Evolutionary conservation across 2,797 vertebrate species (phyloP).

Genomic region (Coregonus ussuriensis): DNA sequence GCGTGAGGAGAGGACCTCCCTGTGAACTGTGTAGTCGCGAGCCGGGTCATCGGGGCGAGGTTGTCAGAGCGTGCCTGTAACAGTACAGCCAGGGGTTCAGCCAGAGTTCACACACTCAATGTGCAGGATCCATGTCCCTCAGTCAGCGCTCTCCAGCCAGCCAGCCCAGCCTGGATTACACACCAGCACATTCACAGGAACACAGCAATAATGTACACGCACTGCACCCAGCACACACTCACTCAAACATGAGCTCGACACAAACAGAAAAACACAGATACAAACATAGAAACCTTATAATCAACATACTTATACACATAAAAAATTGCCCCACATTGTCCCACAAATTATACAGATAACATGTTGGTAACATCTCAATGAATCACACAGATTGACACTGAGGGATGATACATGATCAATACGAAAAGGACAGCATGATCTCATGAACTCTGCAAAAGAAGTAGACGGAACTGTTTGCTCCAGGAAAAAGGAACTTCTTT

Average conservation of each 20-base stretch:
- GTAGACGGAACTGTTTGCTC: neutral
- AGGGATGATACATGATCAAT: neutral
- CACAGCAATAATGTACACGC: constrained; percentile 9
- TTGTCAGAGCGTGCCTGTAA: constrained; percentile 85
- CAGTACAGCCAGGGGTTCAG: constrained; percentile 86
- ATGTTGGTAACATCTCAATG: neutral
- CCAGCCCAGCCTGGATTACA: neutral
- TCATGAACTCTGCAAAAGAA: neutral
- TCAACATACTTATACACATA: constrained; percentile 11
- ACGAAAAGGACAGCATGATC: no score
- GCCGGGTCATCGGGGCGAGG: constrained; percentile 87
- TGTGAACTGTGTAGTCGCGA: constrained; percentile 85
- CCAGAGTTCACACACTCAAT: constrained; percentile 90
- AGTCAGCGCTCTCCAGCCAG: constrained; percentile 65
- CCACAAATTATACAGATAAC: constrained; percentile 9
- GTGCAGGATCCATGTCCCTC: constrained; percentile 78
- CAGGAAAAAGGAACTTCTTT: constrained; percentile 2
- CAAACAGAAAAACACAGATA: constrained; percentile 18
- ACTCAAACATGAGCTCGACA: constrained; percentile 21
- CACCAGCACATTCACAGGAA: constrained; percentile 53
- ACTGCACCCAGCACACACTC: constrained; percentile 8
- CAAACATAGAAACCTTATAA: constrained; percentile 12
- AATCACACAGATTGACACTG: neutral
- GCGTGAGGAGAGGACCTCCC: constrained; percentile 79
- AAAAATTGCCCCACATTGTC: constrained; percentile 24